Conservation (phyloP, 2,888 invertebrate genomes). For the Lydus trimaculatus region DNA sequence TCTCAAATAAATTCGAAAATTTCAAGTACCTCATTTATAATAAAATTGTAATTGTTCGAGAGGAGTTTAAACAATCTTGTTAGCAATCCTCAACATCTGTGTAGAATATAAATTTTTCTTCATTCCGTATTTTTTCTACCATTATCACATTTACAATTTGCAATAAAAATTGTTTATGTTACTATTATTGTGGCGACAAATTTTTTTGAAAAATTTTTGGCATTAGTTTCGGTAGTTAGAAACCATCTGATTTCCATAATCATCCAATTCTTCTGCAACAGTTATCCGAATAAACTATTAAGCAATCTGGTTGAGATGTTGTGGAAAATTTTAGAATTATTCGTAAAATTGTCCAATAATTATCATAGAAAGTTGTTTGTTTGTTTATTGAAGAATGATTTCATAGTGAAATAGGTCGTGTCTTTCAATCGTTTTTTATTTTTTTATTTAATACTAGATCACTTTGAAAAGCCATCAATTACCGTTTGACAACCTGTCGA, state of each 20-base stretch:
- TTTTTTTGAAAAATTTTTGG: not conserved
- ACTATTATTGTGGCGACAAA: not conserved
- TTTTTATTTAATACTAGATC: not conserved
- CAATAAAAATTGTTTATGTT: conserved; percentile 8
- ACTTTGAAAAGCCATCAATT: not conserved
- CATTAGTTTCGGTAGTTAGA: not conserved
- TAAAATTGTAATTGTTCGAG: not conserved
- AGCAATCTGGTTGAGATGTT: not conserved
- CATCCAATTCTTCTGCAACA: not conserved
- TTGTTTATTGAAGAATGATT: not conserved
- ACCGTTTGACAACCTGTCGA: conserved; percentile 1
- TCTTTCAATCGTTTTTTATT: not conserved
- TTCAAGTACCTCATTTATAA: not conserved
- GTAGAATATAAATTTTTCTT: not conserved
- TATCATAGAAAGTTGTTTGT: too few species aligned
- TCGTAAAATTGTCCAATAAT: too few species aligned
- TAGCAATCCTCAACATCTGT: not conserved
- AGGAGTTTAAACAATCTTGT: not conserved
- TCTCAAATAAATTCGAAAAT: not conserved
- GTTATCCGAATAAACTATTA: not conserved
- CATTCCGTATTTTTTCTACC: not conserved
- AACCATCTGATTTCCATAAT: conserved; percentile 4
- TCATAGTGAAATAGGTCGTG: not conserved
- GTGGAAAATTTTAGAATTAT: not conserved
- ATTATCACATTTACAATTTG: not conserved